Percentiles rank a stretch among this genome's conserved stretches.
phyloP scores from a whole-genome alignment of 64 coral and sea anemone genomes.

The Astreopora myriophthalma region DNA sequence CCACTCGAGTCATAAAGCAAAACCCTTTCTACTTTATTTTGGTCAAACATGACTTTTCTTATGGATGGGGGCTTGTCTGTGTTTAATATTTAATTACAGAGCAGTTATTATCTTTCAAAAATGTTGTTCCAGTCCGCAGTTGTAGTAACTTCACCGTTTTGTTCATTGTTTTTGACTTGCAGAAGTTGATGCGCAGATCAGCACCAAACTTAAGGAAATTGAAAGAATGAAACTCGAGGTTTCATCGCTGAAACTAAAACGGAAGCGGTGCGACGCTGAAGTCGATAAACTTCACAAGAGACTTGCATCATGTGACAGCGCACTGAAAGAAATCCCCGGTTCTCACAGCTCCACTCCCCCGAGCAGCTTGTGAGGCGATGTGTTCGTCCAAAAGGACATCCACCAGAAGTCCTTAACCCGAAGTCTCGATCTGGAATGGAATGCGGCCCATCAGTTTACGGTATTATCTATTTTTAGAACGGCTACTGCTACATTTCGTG shows the following conservation, averaged over 20 bases:
- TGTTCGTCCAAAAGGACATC: neutral
- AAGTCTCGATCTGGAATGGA: too few species aligned
- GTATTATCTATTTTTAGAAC: too few species aligned
- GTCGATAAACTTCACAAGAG: constrained; percentile 59
- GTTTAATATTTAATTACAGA: too few species aligned
- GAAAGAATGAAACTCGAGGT: constrained; percentile 80
- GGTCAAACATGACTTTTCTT: too few species aligned
- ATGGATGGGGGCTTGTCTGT: too few species aligned
- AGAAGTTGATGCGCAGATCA: constrained; percentile 74
- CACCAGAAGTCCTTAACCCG: too few species aligned
- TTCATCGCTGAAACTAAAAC: constrained; percentile 44
- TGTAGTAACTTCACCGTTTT: neutral
- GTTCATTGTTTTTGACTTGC: neutral
- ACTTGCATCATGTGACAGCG: constrained; percentile 66
- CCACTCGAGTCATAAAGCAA: too few species aligned
- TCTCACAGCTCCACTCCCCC: neutral
- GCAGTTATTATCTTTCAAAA: too few species aligned
- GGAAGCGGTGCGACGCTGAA: constrained; percentile 71
- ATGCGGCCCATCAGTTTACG: too few species aligned
- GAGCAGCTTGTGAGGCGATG: neutral
- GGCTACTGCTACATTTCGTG: too few species aligned
- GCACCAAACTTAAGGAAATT: constrained; percentile 78
- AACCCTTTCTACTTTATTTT: too few species aligned
- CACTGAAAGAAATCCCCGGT: constrained; percentile 63
- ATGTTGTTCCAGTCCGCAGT: neutral